Percentiles rank a stretch among this genome's conserved stretches.
Conservation (phyloP, 2,113 vertebrate species). For the Cromileptes altivelis region DNA sequence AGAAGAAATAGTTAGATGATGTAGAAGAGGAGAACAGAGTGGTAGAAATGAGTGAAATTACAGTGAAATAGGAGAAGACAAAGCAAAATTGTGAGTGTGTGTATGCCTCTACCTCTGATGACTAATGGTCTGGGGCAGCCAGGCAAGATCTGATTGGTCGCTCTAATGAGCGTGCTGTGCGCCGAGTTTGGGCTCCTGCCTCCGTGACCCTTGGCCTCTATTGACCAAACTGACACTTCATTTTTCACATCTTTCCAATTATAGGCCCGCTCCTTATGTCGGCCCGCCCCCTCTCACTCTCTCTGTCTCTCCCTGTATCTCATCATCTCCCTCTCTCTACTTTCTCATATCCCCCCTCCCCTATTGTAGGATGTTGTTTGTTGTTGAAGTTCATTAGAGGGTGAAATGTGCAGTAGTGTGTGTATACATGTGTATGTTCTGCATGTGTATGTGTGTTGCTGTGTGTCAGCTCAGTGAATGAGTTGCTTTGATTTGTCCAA, state of each 20-base stretch:
- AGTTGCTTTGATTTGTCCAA: conserved; percentile 19
- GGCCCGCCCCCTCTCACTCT: conserved; percentile 45
- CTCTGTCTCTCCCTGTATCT: background rate
- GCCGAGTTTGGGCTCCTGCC: conserved; percentile 90
- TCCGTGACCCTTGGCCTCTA: conserved; percentile 96
- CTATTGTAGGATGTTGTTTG: conserved; percentile 57
- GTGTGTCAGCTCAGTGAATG: conserved; percentile 26
- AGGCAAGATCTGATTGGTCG: conserved; percentile 90
- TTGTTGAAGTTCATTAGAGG: conserved; percentile 67
- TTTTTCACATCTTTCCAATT: conserved; percentile 99
- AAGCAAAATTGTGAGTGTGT: conserved; percentile 48
- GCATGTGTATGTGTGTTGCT: conserved; percentile 10
- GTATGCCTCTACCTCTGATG: conserved; percentile 75
- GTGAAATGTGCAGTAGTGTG: conserved; percentile 33
- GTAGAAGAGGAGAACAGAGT: conserved; percentile 4
- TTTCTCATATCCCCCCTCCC: conserved; percentile 19
- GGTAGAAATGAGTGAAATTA: conserved; percentile 36
- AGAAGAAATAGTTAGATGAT: conserved; percentile 29
- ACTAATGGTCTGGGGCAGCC: conserved; percentile 92
- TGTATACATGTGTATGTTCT: background rate
- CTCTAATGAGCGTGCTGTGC: conserved; percentile 95
- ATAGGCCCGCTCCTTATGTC: conserved; percentile 87
- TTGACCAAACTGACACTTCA: conserved; percentile 98
- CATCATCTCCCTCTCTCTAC: conserved; percentile 11
- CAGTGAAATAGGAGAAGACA: conserved; percentile 43